Percentiles rank a stretch among this genome's conserved stretches.
phyloP scores from a whole-genome alignment of 2,113 vertebrate species.

The Epinephelus lanceolatus region DNA sequence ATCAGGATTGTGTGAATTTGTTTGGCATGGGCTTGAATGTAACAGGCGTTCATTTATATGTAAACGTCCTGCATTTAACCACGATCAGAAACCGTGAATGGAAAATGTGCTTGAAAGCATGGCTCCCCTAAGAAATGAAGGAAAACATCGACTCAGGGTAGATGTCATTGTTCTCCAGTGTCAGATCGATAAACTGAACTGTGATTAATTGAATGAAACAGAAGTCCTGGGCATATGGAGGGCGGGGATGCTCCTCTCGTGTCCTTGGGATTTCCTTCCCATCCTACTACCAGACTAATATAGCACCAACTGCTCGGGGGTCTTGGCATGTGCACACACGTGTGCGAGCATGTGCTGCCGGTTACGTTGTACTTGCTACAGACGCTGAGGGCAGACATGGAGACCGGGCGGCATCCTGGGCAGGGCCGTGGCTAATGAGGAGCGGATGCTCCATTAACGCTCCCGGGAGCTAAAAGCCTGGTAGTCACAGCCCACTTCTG shows the following conservation, averaged over 20 bases:
- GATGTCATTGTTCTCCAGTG: constrained; percentile 43
- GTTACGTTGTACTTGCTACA: constrained; percentile 27
- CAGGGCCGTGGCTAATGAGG: constrained; percentile 62
- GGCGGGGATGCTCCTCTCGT: constrained; percentile 14
- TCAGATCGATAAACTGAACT: constrained; percentile 49
- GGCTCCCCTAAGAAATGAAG: neutral
- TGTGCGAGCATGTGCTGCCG: constrained; percentile 58
- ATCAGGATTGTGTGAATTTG: too few species aligned
- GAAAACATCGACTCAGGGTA: constrained; percentile 12
- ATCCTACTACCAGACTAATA: constrained; percentile 26
- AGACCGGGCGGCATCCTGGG: constrained; percentile 47
- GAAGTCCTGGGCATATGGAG: constrained; percentile 18
- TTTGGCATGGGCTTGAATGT: too few species aligned
- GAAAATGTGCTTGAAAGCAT: constrained; percentile 29
- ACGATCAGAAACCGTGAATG: constrained; percentile 3
- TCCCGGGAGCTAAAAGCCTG: constrained; percentile 56
- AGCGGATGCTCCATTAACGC: constrained; percentile 65
- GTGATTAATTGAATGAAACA: constrained; percentile 60
- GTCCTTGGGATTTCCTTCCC: constrained; percentile 47
- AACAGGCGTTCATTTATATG: too few species aligned
- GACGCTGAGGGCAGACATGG: constrained; percentile 31
- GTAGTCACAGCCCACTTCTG: constrained; percentile 58
- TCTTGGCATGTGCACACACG: constrained; percentile 40
- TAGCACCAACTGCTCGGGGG: constrained; percentile 40
- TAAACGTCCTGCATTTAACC: too few species aligned